Conservation (phyloP, 2,113 vertebrate genomes). For the Phoenicopterus ruber region DNA sequence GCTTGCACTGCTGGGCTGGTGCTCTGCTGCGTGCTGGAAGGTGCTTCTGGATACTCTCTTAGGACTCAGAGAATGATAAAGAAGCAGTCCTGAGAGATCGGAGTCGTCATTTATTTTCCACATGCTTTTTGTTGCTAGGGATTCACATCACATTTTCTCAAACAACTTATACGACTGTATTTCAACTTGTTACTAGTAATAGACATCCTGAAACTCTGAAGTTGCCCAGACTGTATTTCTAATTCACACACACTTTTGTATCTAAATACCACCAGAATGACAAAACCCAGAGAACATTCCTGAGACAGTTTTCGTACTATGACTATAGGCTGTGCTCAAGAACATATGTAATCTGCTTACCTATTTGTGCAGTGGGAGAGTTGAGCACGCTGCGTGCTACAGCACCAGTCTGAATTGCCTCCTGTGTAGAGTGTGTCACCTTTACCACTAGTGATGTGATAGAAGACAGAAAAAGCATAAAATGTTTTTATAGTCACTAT, state of each 20-base stretch:
- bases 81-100: not conserved
- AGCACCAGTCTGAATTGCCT: not conserved
- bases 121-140: not conserved
- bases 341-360: not conserved
- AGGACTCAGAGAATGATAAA: not conserved
- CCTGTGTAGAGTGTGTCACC: not conserved
- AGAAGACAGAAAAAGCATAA: not conserved
- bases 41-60: not conserved
- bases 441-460: not conserved
- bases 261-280: not conserved
- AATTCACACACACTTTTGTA: not conserved
- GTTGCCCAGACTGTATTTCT: not conserved
- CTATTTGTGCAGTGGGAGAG: not conserved
- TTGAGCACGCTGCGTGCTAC: not conserved
- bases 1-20: not conserved
- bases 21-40: not conserved
- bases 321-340: not conserved
- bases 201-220: not conserved
- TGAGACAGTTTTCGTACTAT: not conserved
- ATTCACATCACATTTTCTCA: not conserved
- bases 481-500: not conserved
- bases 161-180: not conserved
- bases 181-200: not conserved
- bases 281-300: constrained; percentile 39
- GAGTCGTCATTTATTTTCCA: not conserved